Conservation (phyloP, 64 coral and sea anemone species). For the Stichodactyla helianthus region DNA sequence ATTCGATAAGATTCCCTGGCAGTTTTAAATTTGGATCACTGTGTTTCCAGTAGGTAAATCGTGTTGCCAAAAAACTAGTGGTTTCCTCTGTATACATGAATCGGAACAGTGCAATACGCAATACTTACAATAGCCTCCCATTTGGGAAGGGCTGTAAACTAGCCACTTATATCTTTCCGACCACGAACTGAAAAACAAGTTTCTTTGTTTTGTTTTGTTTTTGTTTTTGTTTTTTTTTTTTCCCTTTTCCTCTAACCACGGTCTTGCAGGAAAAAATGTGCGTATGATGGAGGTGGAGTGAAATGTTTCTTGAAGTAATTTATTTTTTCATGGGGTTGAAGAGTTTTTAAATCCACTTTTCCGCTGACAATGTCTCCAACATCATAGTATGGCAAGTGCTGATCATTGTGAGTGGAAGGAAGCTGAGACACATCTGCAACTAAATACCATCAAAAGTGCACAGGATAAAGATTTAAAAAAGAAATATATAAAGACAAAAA, state of each 20-base stretch:
- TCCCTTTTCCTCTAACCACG: slow-evolving; percentile 43
- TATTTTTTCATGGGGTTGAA: slow-evolving; percentile 46
- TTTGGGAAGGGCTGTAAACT: slow-evolving; percentile 38
- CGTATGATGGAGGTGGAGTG: slow-evolving; percentile 41
- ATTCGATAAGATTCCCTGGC: neutral
- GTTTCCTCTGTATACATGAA: slow-evolving; percentile 28
- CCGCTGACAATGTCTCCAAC: slow-evolving; percentile 51
- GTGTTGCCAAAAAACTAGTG: slow-evolving; percentile 27
- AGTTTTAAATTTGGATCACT: neutral
- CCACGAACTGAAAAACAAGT: slow-evolving; percentile 54
- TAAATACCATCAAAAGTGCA: slow-evolving; percentile 29
- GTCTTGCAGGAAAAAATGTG: slow-evolving; percentile 37
- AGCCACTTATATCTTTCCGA: slow-evolving; percentile 41
- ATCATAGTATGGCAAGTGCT: slow-evolving; percentile 19
- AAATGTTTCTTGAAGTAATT: slow-evolving; percentile 53
- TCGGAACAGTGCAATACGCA: slow-evolving; percentile 36
- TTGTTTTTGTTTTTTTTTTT: no score
- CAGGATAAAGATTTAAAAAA: neutral
- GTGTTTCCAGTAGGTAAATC: neutral
- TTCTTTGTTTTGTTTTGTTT: no score
- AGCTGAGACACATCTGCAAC: slow-evolving; percentile 34
- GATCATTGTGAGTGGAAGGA: slow-evolving; percentile 3
- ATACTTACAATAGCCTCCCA: slow-evolving; percentile 52
- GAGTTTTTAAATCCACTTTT: slow-evolving; percentile 57
- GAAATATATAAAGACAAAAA: neutral